A percentile compares a stretch with the other conserved stretches of the same genome.
These are phyloP conservation scores for Peromyscus attwateri DNA, from an alignment of 2,797 vertebrate genomes.

Conservation along the genomic window DNA sequence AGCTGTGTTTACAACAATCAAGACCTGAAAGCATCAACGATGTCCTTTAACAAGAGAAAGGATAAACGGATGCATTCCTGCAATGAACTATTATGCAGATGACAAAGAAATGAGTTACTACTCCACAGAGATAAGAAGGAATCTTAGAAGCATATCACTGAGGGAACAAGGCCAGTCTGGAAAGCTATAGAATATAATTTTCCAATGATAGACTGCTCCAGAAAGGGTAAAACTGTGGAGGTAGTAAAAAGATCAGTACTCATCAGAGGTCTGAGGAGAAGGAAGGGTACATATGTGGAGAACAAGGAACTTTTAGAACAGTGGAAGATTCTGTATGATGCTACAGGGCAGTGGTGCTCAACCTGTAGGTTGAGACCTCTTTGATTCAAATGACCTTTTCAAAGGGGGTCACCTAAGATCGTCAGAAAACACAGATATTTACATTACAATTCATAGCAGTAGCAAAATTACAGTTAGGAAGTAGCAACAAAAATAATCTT, in stretches of 20 bases:
- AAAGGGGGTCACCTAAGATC: not conserved
- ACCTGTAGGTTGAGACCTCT: not conserved
- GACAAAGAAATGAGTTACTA: not conserved
- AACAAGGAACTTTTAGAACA: not conserved
- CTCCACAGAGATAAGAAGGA: not conserved
- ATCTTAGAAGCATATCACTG: conserved; percentile 21
- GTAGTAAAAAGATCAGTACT: not conserved
- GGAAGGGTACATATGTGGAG: not conserved
- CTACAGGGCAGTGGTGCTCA: not conserved
- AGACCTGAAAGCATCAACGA: conserved; percentile 34
- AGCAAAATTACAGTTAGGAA: not conserved
- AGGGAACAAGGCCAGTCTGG: not conserved
- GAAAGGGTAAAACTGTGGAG: not conserved
- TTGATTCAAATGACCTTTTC: not conserved
- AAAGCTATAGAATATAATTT: not conserved
- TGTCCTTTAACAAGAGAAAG: not conserved
- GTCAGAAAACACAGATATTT: not conserved
- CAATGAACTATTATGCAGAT: not conserved
- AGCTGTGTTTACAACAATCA: conserved; percentile 49
- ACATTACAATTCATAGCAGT: not conserved
- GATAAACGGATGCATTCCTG: not conserved
- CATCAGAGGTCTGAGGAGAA: not conserved
- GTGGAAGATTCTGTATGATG: not conserved
- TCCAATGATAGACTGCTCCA: not conserved
- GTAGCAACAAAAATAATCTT: not conserved